Base-by-base conservation (phyloP, 2,888 invertebrate species). In the Tipula vernalis region DNA sequence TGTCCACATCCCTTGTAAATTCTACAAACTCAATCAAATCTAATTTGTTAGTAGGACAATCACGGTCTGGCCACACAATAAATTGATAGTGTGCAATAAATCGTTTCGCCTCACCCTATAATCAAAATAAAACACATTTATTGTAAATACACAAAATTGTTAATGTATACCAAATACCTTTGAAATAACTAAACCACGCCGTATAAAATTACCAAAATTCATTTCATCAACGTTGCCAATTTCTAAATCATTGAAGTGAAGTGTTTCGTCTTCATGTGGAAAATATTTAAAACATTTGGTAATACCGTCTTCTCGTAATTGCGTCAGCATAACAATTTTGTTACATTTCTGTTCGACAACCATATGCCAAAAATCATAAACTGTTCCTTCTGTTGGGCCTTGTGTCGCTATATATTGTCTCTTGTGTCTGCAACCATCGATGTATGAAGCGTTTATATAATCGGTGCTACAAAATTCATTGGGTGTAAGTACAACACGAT, bases 361-460 rank as follows among this genome's bases (percentile, higher is more conserved):
- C 95, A 96, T 95, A 88, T 94, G 93, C 96, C 96, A 96, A 90
- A 96, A 96, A 90, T 96, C 95, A 88, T 93, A 93, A 15, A 93
- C 92, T 2, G 95, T 95, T 87, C 93, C 93, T 47, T 93, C 93
- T 87, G 95, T 93, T 0, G 96, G 96, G 0, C 95, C 96, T 91
- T 96, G 96, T 15, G 95, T 94, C 5, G 96, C 96, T 87, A 96
- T 95, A 89, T 95, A 96, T 89, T 95, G 95, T 87, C 94, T 92
- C 84, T 93, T 92, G 2, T 93, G 93, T 2, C 93, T 92, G 88
- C 93, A 94, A n/a, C 96, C 96, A 89, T 94, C 94, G 88, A 96
- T 94, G 89, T 94, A 95, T 1, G 95, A 95, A 3, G 96, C 96
- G 90, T 96, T 96, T 87, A 96, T 95, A 89, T 95, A 96, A 91